Base-by-base conservation (phyloP, 2,888 invertebrate genomes). In the Cantharis flavilabris region DNA sequence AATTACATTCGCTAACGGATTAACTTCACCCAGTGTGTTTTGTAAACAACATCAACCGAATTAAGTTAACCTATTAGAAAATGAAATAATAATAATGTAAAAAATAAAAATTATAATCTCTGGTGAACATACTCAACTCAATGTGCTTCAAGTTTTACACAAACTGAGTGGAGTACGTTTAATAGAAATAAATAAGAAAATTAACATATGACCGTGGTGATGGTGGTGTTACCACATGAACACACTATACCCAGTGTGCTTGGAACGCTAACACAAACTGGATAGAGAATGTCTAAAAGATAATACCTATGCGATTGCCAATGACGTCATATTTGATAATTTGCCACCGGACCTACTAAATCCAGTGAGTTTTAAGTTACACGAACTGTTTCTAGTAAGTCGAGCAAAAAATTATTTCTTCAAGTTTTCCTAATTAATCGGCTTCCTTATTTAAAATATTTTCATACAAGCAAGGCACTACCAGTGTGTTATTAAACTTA, bases 401-500 rank as follows among this genome's bases (percentile, higher is more conserved):
- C 49, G 9, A 49, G 49, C n/a, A 7, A 49, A 49, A 49, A 49
- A n/a, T 49, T 49, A 49, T 7, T 13, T n/a, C n/a, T n/a, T n/a
- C n/a, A n/a, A n/a, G n/a, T 7, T 49, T 49, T 49, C n/a, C 7
- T 49, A 49, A 49, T n/a, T 9, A n/a, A 49, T 49, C n/a, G 49
- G 9, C n/a, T 13, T 49, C n/a, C 1, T 1, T 7, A 49, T 67
- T 16, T 13, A 67, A 67, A 67, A 67, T 67, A 67, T 67, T 70
- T 65, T 23, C 72, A 76, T 76, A 82, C 69, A 10, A 10, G 33
- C 14, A 85, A 86, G 87, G 84, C 87, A 88, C 88, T 88, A 86
- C 83, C 83, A 86, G 88, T 88, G 88, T 88, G 88, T 88, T 88
- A 88, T 84, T 49, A 49, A 85, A 76, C 67, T 72, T 76, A 65